These are phyloP conservation scores for Pristionchus mayeri DNA, from an alignment of 2,888 invertebrate genomes.

Conservation along the genomic window DNA sequence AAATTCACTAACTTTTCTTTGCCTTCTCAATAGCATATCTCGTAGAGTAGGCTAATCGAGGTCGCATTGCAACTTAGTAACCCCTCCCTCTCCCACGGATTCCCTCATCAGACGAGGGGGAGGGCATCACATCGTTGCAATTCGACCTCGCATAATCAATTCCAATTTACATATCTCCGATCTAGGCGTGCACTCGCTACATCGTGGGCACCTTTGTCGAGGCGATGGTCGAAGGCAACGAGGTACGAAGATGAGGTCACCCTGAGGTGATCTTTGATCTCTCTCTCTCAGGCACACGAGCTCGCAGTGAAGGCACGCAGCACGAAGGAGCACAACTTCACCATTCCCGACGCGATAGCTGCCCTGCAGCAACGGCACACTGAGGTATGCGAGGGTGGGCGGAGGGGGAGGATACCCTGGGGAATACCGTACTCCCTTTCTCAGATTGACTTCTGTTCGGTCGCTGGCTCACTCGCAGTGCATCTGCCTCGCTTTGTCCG, in stretches of 20 bases:
- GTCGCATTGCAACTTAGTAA: too few relatives aligned
- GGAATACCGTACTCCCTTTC: background rate
- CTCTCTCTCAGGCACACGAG: slow-evolving; percentile 24
- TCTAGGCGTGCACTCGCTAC: background rate
- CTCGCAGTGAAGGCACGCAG: background rate
- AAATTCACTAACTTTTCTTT: too few relatives aligned
- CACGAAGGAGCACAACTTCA: slow-evolving; percentile 43
- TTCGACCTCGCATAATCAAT: too few relatives aligned
- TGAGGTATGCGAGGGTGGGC: slow-evolving; percentile 41
- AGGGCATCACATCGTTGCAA: too few relatives aligned
- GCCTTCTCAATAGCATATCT: too few relatives aligned
- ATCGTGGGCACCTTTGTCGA: slow-evolving; percentile 15
- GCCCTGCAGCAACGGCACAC: background rate
- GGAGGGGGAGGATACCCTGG: too few relatives aligned
- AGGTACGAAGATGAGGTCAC: background rate
- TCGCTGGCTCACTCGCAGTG: background rate
- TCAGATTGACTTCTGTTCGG: slow-evolving; percentile 47
- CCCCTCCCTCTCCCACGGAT: too few relatives aligned
- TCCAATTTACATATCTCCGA: too few relatives aligned
- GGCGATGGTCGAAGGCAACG: slow-evolving; percentile 46
- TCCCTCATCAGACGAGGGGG: too few relatives aligned
- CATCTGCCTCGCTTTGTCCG: slow-evolving; percentile 22
- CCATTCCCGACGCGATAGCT: slow-evolving; percentile 45
- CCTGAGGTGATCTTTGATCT: slow-evolving; percentile 6
- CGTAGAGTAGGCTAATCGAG: too few relatives aligned